Evolutionary conservation across 2,113 vertebrate species (phyloP).

Genomic region (Corvus moneduloides): DNA sequence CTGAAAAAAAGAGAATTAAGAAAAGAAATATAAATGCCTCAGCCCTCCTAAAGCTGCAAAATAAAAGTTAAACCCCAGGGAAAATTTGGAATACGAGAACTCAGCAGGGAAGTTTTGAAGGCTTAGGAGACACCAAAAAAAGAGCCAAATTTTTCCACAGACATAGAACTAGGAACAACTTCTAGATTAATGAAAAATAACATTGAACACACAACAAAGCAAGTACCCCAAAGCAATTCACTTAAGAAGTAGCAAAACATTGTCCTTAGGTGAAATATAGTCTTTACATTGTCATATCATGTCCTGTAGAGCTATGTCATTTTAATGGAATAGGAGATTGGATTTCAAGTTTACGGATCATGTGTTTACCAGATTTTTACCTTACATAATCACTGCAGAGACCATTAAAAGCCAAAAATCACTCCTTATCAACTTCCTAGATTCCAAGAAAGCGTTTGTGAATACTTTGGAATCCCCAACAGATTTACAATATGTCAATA

Average conservation of each 20-base stretch:
- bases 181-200: not conserved
- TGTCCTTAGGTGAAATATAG: not conserved
- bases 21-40: not conserved
- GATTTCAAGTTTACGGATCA: not conserved
- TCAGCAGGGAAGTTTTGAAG: not conserved
- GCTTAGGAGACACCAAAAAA: not conserved
- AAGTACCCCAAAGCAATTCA: not conserved
- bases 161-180: not conserved
- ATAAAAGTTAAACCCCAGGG: not conserved
- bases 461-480: not conserved
- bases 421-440: not conserved
- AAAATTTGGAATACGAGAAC: not conserved
- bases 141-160: not conserved
- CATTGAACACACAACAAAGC: not conserved
- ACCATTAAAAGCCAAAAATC: not conserved
- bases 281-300: not conserved
- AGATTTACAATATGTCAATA: not conserved
- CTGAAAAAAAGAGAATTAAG: not conserved
- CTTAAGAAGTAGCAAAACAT: not conserved
- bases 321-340: not conserved
- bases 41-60: not conserved
- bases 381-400: not conserved
- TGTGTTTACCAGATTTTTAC: not conserved
- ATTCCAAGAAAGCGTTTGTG: not conserved
- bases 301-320: not conserved